Evolutionary conservation across 2,797 vertebrate species (phyloP).

Genomic region (Myotis daubentonii): DNA sequence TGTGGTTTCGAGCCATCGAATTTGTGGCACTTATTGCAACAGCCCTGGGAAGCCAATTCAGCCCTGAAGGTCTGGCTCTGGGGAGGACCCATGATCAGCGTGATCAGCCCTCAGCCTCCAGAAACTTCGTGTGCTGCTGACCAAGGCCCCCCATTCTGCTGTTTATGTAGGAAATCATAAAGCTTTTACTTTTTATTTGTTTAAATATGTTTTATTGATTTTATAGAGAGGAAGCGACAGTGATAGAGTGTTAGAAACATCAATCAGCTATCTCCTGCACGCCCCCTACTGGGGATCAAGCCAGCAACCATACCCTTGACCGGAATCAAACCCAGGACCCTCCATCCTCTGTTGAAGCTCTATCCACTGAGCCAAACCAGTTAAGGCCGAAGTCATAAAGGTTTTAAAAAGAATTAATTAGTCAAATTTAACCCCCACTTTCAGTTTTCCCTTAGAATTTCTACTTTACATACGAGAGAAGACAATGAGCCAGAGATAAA

Average conservation of each 20-base stretch:
- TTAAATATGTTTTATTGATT: too few relatives aligned
- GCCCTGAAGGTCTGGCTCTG: neutral
- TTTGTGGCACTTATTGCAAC: neutral
- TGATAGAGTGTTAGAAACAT: too few relatives aligned
- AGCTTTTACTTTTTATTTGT: neutral
- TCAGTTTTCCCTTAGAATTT: constrained; percentile 10
- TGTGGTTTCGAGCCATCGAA: neutral
- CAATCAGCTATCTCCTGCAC: too few relatives aligned
- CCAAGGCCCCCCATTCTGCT: rapidly evolving
- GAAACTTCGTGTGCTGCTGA: neutral
- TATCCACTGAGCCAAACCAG: too few relatives aligned
- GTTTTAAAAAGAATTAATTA: neutral
- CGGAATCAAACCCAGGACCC: too few relatives aligned
- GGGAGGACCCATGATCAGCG: rapidly evolving
- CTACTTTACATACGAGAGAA: neutral
- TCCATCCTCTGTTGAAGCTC: too few relatives aligned
- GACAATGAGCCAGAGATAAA: neutral
- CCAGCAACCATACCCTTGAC: too few relatives aligned
- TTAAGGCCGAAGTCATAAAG: neutral
- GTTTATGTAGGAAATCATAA: neutral
- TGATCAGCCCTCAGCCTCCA: neutral
- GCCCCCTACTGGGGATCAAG: too few relatives aligned
- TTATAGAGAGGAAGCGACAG: too few relatives aligned
- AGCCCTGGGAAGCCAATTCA: neutral
- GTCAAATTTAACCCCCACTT: neutral